Base-by-base conservation (phyloP, 2,888 invertebrate genomes). In the Eulithis prunata region DNA sequence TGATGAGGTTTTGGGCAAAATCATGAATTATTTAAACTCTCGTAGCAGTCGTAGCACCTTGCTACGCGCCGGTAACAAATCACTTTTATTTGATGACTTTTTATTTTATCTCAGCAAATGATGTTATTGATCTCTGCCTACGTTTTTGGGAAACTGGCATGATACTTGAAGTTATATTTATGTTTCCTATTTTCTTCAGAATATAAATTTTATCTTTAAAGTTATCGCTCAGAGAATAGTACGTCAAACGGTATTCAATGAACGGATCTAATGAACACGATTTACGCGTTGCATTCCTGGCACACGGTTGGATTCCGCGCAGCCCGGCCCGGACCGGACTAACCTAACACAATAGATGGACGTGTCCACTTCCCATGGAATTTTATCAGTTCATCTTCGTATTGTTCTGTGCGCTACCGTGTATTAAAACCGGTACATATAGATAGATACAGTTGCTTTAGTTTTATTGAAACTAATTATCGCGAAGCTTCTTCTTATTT, bases 361-460 rank as follows among this genome's bases (percentile, higher is more conserved):
- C 54, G 43, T 49, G 49, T 58, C 41, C 64, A 54, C 55, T 64
- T 64, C 64, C 58, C 64, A 64, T 59, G 64, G 49, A 56, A 58
- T 64, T 53, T 64, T 38, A 57, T 57, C 57, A 13, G 38, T 41
- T 38, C 53, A 58, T 64, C 64, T 58, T 46, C 14, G 55, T 32
- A 54, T 58, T 63, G 63, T 63, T 57, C 45, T 13, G 62, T 46
- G 57, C 64, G 32, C 46, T 64, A 54, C 53, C 54, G 54, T 46
- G 13, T 13, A 51, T 5, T 8, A 6, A 47, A 10, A 4, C 47
- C 6, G 0, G 52, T 32, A 53, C 2, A n/a, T 41, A 11, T 41
- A 36, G 5, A n/a, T n/a, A n/a, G 7, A 47, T 47, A 47, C 1
- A 21, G n/a, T 21, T 11, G 2, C 21, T 41, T 41, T 11, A 3